A percentile compares a stretch with the other conserved stretches of the same genome.
Evolutionary conservation across 2,888 invertebrate species (phyloP).

Genomic region (Sclerodermus sp.): DNA sequence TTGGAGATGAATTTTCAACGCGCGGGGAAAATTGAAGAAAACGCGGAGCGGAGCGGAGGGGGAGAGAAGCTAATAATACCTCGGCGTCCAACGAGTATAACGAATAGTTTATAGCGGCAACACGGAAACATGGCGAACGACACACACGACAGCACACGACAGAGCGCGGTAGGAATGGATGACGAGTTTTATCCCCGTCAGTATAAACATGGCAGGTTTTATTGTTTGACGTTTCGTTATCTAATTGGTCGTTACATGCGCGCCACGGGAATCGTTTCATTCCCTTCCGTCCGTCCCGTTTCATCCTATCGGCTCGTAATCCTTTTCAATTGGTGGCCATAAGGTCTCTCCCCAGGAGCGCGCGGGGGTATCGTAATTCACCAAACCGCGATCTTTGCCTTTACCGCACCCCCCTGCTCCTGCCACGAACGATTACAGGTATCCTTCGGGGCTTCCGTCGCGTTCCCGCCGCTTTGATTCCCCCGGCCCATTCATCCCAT

Average conservation of each 20-base stretch:
- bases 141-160: too few relatives aligned
- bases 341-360: constrained; percentile 16
- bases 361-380: constrained; percentile 23
- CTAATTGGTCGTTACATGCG: constrained; percentile 38
- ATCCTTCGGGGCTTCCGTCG: too few relatives aligned
- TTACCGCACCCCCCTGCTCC: background rate
- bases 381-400: constrained; percentile 13
- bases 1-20: too few relatives aligned
- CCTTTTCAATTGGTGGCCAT: constrained; percentile 27
- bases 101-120: constrained; percentile 27
- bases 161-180: background rate
- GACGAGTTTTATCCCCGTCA: constrained; percentile 36
- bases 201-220: constrained; percentile 42
- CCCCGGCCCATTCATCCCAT: too few relatives aligned
- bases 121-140: too few relatives aligned
- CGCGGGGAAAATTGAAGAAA: too few relatives aligned
- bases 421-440: background rate
- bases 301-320: constrained; percentile 18
- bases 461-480: too few relatives aligned
- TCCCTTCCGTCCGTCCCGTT: constrained; percentile 18
- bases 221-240: constrained; percentile 42
- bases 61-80: too few relatives aligned
- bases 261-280: constrained; percentile 25
- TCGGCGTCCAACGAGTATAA: constrained; percentile 17
- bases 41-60: too few relatives aligned